These are phyloP conservation scores for Danio aesculapii DNA, from an alignment of 2,797 vertebrate species.

Conservation along the genomic window DNA sequence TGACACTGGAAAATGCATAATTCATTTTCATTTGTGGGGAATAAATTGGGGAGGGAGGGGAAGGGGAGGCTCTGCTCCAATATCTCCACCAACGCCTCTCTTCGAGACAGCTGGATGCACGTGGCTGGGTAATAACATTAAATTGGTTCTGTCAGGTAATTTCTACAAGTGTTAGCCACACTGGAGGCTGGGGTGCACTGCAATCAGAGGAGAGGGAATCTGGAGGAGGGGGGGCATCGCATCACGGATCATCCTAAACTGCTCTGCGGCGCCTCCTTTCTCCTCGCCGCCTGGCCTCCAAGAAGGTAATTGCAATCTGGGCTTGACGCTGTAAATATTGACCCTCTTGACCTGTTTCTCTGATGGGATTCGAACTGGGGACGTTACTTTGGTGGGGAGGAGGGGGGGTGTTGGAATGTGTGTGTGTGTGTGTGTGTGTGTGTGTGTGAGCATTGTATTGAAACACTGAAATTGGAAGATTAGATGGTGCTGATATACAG, in stretches of 20 bases:
- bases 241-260: slow-evolving; percentile 57
- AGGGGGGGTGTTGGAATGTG: slow-evolving; percentile 19
- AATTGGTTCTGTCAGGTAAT: slow-evolving; percentile 86
- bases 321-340: slow-evolving; percentile 66
- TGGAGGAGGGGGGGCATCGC: slow-evolving; percentile 10
- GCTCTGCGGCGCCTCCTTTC: slow-evolving; percentile 47
- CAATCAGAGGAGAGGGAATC: slow-evolving; percentile 72
- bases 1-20: slow-evolving; percentile 79
- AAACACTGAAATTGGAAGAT: slow-evolving; percentile 58
- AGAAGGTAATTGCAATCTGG: slow-evolving; percentile 68
- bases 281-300: slow-evolving; percentile 45
- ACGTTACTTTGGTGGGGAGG: slow-evolving; percentile 57
- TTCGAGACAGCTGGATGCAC: slow-evolving; percentile 65
- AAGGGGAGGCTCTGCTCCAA: slow-evolving; percentile 53
- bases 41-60: slow-evolving; percentile 68
- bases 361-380: slow-evolving; percentile 65
- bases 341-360: slow-evolving; percentile 63
- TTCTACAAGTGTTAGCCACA: slow-evolving; percentile 84
- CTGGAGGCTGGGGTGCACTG: slow-evolving; percentile 69
- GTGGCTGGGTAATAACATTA: slow-evolving; percentile 81
- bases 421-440: too few relatives aligned
- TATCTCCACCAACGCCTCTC: slow-evolving; percentile 50
- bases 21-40: slow-evolving; percentile 80
- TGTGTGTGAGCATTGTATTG: slow-evolving; percentile 44
- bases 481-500: slow-evolving; percentile 16